These are phyloP conservation scores for Scaptomyza graminum DNA, from an alignment of 1,140 invertebrate genomes.

Conservation along the genomic window DNA sequence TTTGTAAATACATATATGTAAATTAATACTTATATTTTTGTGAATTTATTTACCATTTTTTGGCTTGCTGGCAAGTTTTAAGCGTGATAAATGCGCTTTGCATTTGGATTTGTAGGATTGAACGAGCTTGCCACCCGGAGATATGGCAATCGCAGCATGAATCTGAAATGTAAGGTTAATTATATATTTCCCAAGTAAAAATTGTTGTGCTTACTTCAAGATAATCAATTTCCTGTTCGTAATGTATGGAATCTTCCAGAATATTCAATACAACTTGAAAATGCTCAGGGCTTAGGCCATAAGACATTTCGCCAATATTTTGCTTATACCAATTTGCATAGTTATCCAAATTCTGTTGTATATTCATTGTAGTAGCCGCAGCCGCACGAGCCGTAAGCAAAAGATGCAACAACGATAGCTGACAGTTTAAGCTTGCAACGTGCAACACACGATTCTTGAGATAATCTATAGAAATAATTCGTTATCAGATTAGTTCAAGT, in stretches of 20 bases:
- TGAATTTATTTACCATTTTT: constrained; percentile 13
- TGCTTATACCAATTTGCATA: constrained; percentile 81
- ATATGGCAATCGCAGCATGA: constrained; percentile 71
- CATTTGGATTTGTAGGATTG: constrained; percentile 76
- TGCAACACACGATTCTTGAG: constrained; percentile 63
- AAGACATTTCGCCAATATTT: constrained; percentile 78
- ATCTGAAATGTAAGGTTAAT: constrained; percentile 43
- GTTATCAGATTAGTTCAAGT: too few species aligned
- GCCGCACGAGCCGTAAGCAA: constrained; percentile 65
- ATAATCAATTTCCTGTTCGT: constrained; percentile 68
- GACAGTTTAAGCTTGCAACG: constrained; percentile 46
- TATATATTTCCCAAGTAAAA: not conserved
- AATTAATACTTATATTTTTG: constrained; percentile 1
- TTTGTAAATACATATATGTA: constrained; percentile 43
- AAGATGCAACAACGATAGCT: constrained; percentile 59
- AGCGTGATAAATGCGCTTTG: constrained; percentile 50
- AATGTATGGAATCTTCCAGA: constrained; percentile 62
- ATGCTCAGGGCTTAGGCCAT: constrained; percentile 55
- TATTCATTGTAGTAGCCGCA: constrained; percentile 59
- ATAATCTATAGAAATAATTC: constrained; percentile 46
- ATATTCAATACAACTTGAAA: constrained; percentile 60
- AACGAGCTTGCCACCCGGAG: constrained; percentile 74
- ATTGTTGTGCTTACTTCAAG: constrained; percentile 53
- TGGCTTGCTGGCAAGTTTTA: constrained; percentile 40
- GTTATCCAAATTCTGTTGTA: constrained; percentile 68